A percentile compares a stretch with the other conserved stretches of the same genome.
phyloP scores from a whole-genome alignment of 2,113 vertebrate species.

The Xiphophorus maculatus region DNA sequence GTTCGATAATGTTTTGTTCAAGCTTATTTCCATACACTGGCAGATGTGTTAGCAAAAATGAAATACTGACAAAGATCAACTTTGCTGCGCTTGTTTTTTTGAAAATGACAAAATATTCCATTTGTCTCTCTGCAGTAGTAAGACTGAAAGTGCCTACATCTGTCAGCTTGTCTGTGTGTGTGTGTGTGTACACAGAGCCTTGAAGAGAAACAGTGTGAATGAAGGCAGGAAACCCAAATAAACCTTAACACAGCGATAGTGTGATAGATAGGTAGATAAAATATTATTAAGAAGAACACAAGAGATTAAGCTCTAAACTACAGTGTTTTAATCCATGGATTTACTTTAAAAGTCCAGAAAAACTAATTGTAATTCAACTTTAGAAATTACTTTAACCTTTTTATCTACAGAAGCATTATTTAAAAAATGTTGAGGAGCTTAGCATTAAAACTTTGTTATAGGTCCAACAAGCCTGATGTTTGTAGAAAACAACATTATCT shows the following conservation, averaged over 20 bases:
- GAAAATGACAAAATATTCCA: conserved; percentile 69
- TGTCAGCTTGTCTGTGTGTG: background rate
- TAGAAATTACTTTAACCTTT: background rate
- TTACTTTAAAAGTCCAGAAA: too few relatives aligned
- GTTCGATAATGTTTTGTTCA: conserved; percentile 37
- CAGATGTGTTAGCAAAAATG: conserved; percentile 41
- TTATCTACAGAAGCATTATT: too few relatives aligned
- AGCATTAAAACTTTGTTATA: too few relatives aligned
- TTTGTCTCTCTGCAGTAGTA: conserved; percentile 47
- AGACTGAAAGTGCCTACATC: conserved; percentile 65
- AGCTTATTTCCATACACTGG: conserved; percentile 45
- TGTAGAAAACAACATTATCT: background rate
- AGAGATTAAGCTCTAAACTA: background rate
- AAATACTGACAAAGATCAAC: conserved; percentile 39
- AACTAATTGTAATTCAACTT: background rate
- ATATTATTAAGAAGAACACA: background rate
- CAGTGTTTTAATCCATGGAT: too few relatives aligned
- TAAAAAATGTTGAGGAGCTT: too few relatives aligned
- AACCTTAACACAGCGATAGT: background rate
- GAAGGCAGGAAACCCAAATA: background rate
- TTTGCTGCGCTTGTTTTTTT: conserved; percentile 49
- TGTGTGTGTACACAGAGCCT: background rate
- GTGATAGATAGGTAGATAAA: background rate
- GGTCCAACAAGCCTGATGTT: background rate
- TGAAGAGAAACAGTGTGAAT: background rate